Conservation (phyloP, 2,888 invertebrate genomes). For the Lissocephala sabroskyi region DNA sequence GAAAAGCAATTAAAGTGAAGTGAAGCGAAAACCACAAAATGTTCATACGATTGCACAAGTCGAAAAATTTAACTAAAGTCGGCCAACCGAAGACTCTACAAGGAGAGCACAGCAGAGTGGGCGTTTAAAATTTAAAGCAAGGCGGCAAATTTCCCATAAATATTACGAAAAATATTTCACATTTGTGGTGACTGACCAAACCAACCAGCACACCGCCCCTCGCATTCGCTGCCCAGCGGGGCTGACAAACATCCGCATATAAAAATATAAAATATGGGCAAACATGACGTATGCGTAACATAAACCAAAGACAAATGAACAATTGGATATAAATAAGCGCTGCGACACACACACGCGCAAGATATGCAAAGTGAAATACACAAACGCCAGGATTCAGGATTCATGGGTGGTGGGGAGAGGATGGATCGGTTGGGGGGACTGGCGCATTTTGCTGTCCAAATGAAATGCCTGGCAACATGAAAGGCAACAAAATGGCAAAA, state of each 20-base stretch:
- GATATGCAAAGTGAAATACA: slow-evolving; percentile 24
- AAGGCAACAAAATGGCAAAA: slow-evolving; percentile 36
- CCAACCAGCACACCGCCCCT: slow-evolving; percentile 11
- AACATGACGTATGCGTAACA: slow-evolving; percentile 65
- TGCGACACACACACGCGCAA: slow-evolving; percentile 13
- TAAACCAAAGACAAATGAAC: slow-evolving; percentile 64
- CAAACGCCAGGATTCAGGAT: background rate
- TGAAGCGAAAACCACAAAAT: background rate
- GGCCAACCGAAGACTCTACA: no score
- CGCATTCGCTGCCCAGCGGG: slow-evolving; percentile 4
- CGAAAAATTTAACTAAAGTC: background rate
- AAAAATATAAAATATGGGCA: slow-evolving; percentile 57
- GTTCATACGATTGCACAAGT: background rate
- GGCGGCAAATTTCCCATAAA: slow-evolving; percentile 50
- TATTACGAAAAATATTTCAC: slow-evolving; percentile 52
- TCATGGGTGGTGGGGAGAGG: background rate
- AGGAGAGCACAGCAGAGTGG: no score
- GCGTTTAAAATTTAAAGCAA: slow-evolving; percentile 18
- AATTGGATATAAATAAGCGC: slow-evolving; percentile 65
- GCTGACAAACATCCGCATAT: slow-evolving; percentile 21
- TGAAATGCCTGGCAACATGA: slow-evolving; percentile 29
- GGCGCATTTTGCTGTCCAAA: slow-evolving; percentile 20
- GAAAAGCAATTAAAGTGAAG: no score
- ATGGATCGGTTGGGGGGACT: background rate
- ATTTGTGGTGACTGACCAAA: slow-evolving; percentile 44